A percentile compares a stretch with the other conserved stretches of the same genome.
phyloP scores from a whole-genome alignment of 1,140 invertebrate species.

The Belonocnema kinseyi region DNA sequence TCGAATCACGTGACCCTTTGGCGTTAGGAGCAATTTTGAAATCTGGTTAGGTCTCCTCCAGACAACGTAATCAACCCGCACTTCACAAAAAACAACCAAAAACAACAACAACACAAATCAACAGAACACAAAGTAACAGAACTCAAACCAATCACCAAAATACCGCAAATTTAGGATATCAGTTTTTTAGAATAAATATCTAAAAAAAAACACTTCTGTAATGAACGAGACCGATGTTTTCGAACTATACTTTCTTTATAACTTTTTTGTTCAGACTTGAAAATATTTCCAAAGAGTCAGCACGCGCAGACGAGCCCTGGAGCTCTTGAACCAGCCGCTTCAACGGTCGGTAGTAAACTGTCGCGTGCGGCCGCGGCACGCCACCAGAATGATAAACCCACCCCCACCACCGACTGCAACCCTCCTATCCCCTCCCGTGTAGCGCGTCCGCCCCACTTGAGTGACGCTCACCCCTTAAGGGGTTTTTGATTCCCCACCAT shows the following conservation, averaged over 20 bases:
- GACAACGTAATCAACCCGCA: slow-evolving; percentile 48
- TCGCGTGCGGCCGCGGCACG: slow-evolving; percentile 72
- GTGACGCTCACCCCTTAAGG: not conserved
- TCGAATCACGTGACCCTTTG: slow-evolving; percentile 44
- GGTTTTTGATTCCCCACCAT: slow-evolving; percentile 17
- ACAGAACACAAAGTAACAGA: not conserved
- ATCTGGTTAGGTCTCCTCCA: not conserved
- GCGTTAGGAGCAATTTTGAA: slow-evolving; percentile 63
- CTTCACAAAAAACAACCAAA: slow-evolving; percentile 31
- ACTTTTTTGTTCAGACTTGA: too few species aligned
- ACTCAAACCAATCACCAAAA: not conserved
- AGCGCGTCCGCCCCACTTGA: slow-evolving; percentile 12
- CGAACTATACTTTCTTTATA: too few species aligned
- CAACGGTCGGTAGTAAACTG: slow-evolving; percentile 72
- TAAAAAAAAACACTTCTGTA: not conserved
- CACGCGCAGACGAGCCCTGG: slow-evolving; percentile 31
- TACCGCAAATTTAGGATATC: not conserved
- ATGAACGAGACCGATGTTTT: too few species aligned
- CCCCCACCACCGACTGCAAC: slow-evolving; percentile 50
- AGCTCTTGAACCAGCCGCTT: slow-evolving; percentile 56
- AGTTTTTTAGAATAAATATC: not conserved
- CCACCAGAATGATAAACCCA: slow-evolving; percentile 70
- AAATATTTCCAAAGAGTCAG: not conserved
- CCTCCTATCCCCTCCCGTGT: slow-evolving; percentile 34
- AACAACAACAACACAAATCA: slow-evolving; percentile 1